Evolutionary conservation across 2,888 invertebrate species (phyloP).

Genomic region (Ophion costatus): DNA sequence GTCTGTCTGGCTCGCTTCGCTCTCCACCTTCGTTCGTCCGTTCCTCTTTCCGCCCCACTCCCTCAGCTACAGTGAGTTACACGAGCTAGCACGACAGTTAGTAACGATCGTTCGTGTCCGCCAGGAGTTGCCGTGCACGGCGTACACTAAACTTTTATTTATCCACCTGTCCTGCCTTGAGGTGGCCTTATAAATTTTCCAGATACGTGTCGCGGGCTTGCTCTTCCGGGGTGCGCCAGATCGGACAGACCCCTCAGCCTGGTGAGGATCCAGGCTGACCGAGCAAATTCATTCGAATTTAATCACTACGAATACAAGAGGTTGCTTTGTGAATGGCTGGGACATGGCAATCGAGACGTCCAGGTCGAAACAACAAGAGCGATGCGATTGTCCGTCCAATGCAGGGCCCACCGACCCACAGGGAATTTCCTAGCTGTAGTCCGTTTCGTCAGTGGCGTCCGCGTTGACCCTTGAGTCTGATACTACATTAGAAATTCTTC

Average conservation of each 20-base stretch:
- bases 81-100: constrained; percentile 57
- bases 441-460: constrained; percentile 30
- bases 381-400: constrained; percentile 43
- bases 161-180: constrained; percentile 42
- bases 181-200: constrained; percentile 56
- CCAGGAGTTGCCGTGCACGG: constrained; percentile 23
- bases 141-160: constrained; percentile 54
- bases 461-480: constrained; percentile 21
- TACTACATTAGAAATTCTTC: constrained; percentile 44
- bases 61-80: constrained; percentile 11
- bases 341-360: constrained; percentile 9
- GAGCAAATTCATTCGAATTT: constrained; percentile 41
- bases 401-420: constrained; percentile 9
- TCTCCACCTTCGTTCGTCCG: background rate
- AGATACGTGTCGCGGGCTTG: constrained; percentile 35
- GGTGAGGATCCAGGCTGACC: background rate
- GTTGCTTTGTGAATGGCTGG: background rate
- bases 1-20: background rate
- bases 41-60: constrained; percentile 18
- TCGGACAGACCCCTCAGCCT: background rate
- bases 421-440: constrained; percentile 31
- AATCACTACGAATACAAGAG: constrained; percentile 46
- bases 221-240: background rate
- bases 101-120: constrained; percentile 66
- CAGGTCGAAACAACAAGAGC: constrained; percentile 25